phyloP scores from a whole-genome alignment of 35 echinoderm and acorn worm genomes.

The Apostichopus japonicus region DNA sequence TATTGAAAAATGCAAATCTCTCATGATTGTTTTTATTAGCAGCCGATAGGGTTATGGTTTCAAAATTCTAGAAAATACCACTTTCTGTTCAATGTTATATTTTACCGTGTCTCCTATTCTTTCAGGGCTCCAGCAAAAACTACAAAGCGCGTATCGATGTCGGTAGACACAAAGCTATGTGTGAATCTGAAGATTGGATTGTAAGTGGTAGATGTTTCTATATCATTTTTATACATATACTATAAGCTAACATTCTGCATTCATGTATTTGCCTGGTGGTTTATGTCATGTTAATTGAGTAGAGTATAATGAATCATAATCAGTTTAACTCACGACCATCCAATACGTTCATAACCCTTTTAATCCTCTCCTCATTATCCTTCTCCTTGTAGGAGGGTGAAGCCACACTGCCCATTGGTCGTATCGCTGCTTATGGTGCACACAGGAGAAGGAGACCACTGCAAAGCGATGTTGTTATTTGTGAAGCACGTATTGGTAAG shows the following conservation, averaged over 20 bases:
- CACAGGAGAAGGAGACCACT: slow-evolving; percentile 80
- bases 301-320: too few species aligned
- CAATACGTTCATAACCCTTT: too few species aligned
- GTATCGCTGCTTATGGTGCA: slow-evolving; percentile 69
- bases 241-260: too few species aligned
- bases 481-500: slow-evolving; percentile 79
- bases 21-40: too few species aligned
- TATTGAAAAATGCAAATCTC: too few species aligned
- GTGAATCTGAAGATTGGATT: slow-evolving; percentile 59
- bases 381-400: slow-evolving; percentile 56
- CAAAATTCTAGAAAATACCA: too few species aligned
- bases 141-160: slow-evolving; percentile 57
- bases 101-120: not conserved
- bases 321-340: too few species aligned
- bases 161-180: slow-evolving; percentile 52
- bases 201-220: slow-evolving; percentile 22
- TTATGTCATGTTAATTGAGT: too few species aligned
- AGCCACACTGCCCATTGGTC: slow-evolving; percentile 70
- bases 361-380: not conserved
- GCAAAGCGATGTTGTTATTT: slow-evolving; percentile 65
- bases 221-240: too few species aligned
- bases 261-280: too few species aligned
- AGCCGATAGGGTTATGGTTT: too few species aligned
- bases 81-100: too few species aligned
- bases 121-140: slow-evolving; percentile 58